Base-by-base conservation (phyloP, 1,140 invertebrate species). In the Spodoptera litura region DNA sequence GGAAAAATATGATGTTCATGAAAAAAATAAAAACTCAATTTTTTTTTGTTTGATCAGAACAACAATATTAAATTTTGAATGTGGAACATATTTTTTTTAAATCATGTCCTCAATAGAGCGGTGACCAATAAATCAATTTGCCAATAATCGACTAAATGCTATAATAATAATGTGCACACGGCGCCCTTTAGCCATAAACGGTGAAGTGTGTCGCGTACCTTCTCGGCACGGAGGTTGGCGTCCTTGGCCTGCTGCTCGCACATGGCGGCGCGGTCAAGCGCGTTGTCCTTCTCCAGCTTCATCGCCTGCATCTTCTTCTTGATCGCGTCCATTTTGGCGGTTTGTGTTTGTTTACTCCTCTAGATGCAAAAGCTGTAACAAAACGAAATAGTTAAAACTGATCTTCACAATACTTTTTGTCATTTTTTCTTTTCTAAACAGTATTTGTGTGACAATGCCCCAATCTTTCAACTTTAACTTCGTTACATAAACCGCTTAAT, bases 251-350 rank as follows among this genome's bases (percentile, higher is more conserved):
- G 98, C 87, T 97, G 97, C 93, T 99, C 99, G 94, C 98, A 98
- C 95, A 97, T 97, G 95, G 99, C 98, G 81, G 99, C 98, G 95
- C 98, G 98, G 94, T 99, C 99, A 94, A 98, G 96, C 89, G 98
- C 99, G 95, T 99, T 98, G 96, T 99, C 99, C 96, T 99, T 99
- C 96, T 99, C 99, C 97, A 99, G 97, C 97, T 99, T 99, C 98
- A 99, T 99, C 96, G 98, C 98, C 97, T 99, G 98, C 99, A 99
- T 99, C 96, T 99, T 99, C 98, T 99, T 99, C 97, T 99, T 99
- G 97, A 99, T 99, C 96, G 98, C 98, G 96, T 99, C 99, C 99
- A 99, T 99, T 95, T 95, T 97, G 96, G 95, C 92, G 95, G 95
- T 90, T 95, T 95, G 93, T 95, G 95, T 95, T 93, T 95, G 92